These are phyloP conservation scores for Gerris buenoi DNA, from an alignment of 1,140 invertebrate genomes.

Conservation along the genomic window DNA sequence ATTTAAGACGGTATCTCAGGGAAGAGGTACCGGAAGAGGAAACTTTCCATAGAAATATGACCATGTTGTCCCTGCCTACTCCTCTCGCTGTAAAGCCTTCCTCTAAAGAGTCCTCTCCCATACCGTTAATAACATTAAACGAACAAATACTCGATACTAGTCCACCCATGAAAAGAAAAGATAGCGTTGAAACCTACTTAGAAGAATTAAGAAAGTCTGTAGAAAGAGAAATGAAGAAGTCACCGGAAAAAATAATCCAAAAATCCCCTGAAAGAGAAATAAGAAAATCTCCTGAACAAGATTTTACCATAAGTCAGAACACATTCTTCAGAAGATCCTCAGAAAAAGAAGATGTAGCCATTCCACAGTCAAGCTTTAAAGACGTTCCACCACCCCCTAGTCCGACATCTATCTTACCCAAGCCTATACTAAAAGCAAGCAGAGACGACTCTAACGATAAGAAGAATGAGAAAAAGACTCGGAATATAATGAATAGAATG, in stretches of 20 bases:
- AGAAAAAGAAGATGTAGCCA: not conserved
- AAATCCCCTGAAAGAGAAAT: not conserved
- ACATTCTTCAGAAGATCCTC: not conserved
- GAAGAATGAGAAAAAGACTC: slow-evolving; percentile 7
- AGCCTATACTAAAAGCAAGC: slow-evolving; percentile 19
- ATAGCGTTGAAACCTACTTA: slow-evolving; percentile 2
- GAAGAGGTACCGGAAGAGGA: slow-evolving; percentile 18
- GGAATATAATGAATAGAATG: not conserved
- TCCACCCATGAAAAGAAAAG: not conserved
- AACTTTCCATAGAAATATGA: slow-evolving; percentile 16
- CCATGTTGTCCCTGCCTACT: not conserved
- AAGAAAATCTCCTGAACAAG: not conserved
- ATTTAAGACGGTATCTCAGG: not conserved
- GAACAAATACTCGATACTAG: not conserved
- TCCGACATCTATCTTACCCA: slow-evolving; percentile 10
- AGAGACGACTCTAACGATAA: not conserved
- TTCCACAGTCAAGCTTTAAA: not conserved
- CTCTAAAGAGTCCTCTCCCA: not conserved
- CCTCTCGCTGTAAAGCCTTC: not conserved
- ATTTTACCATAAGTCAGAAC: not conserved
- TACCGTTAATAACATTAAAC: not conserved
- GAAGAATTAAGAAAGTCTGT: not conserved
- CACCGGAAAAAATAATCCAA: not conserved
- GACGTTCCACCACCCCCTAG: not conserved
- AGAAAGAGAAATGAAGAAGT: not conserved